Evolutionary conservation across 1,140 invertebrate species (phyloP).

Genomic region (Drosophila lowei): DNA sequence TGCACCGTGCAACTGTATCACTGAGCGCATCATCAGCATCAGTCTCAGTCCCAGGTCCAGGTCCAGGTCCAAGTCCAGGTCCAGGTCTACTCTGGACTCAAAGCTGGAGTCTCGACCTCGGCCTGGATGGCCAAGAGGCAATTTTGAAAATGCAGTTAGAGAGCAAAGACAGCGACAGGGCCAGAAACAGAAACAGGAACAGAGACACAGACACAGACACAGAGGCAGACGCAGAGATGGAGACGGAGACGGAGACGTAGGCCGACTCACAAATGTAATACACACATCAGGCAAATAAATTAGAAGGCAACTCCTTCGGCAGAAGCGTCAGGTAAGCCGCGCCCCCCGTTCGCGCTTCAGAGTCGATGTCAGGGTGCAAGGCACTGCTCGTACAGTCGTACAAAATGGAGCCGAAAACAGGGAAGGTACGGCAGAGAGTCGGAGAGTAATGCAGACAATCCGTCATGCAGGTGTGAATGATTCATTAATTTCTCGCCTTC

Average conservation of each 20-base stretch:
- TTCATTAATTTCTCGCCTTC: slow-evolving; percentile 83
- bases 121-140: slow-evolving; percentile 54
- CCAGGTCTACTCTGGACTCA: too few relatives aligned
- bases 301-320: slow-evolving; percentile 80
- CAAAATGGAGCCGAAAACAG: slow-evolving; percentile 38
- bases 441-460: slow-evolving; percentile 80
- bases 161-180: slow-evolving; percentile 8
- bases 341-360: slow-evolving; percentile 44
- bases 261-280: slow-evolving; percentile 70
- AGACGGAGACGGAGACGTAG: slow-evolving; percentile 4
- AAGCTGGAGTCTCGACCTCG: too few relatives aligned
- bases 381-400: slow-evolving; percentile 14
- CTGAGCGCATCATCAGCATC: slow-evolving; percentile 31
- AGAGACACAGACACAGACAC: slow-evolving; percentile 4
- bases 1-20: neutral
- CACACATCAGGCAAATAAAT: slow-evolving; percentile 82
- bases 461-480: slow-evolving; percentile 83
- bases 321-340: slow-evolving; percentile 70
- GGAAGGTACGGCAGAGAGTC: neutral
- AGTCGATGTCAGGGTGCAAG: slow-evolving; percentile 10
- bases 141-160: slow-evolving; percentile 55
- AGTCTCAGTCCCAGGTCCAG: neutral
- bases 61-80: neutral
- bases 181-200: slow-evolving; percentile 10
- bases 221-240: neutral